Conservation (phyloP, 2,888 invertebrate genomes). For the Pseudococcus longispinus region DNA sequence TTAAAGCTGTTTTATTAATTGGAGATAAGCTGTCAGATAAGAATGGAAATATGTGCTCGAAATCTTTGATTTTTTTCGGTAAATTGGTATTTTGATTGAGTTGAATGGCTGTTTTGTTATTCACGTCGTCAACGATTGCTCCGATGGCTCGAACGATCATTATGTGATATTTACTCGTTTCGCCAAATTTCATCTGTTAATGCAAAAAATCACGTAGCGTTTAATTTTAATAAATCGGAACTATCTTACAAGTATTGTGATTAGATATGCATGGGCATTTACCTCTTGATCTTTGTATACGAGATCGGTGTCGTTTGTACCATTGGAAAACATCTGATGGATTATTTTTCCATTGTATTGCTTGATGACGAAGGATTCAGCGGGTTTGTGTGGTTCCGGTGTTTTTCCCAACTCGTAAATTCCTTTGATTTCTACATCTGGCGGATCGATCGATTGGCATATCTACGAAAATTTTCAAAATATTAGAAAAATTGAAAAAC, state of each 20-base stretch:
- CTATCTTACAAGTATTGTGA: background rate
- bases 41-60: background rate
- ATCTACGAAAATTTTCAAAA: background rate
- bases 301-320: background rate
- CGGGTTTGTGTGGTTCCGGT: background rate
- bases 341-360: background rate
- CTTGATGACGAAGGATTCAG: background rate
- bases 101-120: background rate
- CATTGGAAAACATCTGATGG: background rate
- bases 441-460: background rate
- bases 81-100: background rate
- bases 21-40: background rate
- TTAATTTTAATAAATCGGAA: background rate
- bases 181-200: background rate
- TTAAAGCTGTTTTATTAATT: background rate
- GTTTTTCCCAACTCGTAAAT: background rate
- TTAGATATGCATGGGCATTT: background rate
- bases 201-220: background rate
- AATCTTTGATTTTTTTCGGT: background rate
- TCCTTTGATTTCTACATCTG: slow-evolving; percentile 4
- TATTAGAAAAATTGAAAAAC: background rate
- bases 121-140: background rate
- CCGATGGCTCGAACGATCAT: background rate
- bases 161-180: background rate
- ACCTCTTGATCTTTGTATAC: background rate